Base-by-base conservation (phyloP, 2,797 vertebrate species). In the Enteromius paludinosus region DNA sequence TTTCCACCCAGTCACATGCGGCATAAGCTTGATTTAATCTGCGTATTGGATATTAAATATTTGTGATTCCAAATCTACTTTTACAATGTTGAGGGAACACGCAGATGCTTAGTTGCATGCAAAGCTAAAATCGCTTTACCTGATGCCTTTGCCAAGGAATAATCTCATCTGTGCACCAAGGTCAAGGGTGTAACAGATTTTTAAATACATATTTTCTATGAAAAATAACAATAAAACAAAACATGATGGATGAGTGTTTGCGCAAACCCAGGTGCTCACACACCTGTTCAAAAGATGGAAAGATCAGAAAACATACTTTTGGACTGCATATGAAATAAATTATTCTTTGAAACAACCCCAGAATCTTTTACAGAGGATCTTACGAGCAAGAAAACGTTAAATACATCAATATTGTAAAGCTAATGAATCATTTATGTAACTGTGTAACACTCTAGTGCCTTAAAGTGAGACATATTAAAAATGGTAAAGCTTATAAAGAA, bases 21-120 rank as follows among this genome's bases (percentile, higher is more conserved):
- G 84, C 93, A 93, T 93, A 91, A 93, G 88, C 87, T 5, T 90
- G 91, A 93, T 94, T 92, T 90, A 93, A 93, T 92, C 86, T 23
- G 25, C 47, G 59, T 83, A 77, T 82, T 28, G 52, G 87, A 90
- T 89, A 90, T 89, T 87, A 88, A 92, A 83, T 86, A 87, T 89
- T 87, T 90, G 81, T 43, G 25, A 75, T 47, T 59, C 15, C n/a
- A 79, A 59, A 74, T 73, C 15, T 1, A 56, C 68, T 78, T 74
- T 20, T 62, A 38, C n/a, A 38, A 54, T 38, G 25, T 45, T 20
- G 25, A 18, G 20, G 65, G 28, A 52, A 68, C 74, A 69, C 3
- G 5, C 59, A 66, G 43, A 68, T n/a, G 59, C 41, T 72, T 23
- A 78, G 74, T 38, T 69, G 30, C 38, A 74, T 56, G 28, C 28